These are phyloP conservation scores for Lordiphosa mommai DNA, from an alignment of 1,140 invertebrate species.

Conservation along the genomic window DNA sequence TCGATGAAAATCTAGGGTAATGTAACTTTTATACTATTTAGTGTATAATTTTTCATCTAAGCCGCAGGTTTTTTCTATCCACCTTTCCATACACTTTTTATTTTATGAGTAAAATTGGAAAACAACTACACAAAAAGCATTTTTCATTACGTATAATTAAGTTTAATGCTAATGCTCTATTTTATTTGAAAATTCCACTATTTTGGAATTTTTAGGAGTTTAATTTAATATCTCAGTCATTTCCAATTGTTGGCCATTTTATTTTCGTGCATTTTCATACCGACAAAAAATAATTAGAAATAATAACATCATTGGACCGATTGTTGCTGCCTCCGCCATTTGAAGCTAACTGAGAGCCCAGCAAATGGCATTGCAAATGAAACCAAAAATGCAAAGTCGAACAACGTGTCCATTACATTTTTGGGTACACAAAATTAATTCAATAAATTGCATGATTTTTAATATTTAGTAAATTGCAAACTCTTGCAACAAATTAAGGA, in stretches of 20 bases:
- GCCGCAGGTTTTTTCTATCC: too few relatives aligned
- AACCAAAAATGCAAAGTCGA: conserved; percentile 2
- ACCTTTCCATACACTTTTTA: too few relatives aligned
- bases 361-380: neutral
- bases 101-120: too few relatives aligned
- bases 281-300: conserved; percentile 56
- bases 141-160: conserved; percentile 25
- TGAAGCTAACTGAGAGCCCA: neutral
- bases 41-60: too few relatives aligned
- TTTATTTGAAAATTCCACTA: conserved; percentile 45
- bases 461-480: conserved; percentile 35
- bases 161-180: conserved; percentile 37
- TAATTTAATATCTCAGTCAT: conserved; percentile 18
- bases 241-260: conserved; percentile 25
- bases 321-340: too few relatives aligned
- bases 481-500: conserved; percentile 32
- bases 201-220: conserved; percentile 9
- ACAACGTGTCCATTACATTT: neutral
- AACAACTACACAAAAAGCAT: neutral
- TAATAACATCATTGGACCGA: conserved; percentile 45
- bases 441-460: conserved; percentile 56
- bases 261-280: conserved; percentile 15
- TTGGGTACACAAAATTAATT: conserved; percentile 28
- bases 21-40: too few relatives aligned
- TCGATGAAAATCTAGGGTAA: too few relatives aligned